These are phyloP conservation scores for Ceyx margarethae DNA, from an alignment of 2,113 vertebrate genomes.

Conservation along the genomic window DNA sequence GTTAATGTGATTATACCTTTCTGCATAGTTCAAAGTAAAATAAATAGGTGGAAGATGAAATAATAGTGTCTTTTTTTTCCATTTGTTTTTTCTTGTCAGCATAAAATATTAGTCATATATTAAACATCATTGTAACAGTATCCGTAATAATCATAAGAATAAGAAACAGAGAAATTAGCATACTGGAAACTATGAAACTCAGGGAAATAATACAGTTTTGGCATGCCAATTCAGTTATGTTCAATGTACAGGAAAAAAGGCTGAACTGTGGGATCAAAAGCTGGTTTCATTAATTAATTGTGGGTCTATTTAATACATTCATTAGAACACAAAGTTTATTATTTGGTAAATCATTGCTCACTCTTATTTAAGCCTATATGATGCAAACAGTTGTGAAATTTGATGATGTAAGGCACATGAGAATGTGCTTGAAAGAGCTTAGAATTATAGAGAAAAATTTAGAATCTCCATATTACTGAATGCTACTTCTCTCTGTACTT, in stretches of 20 bases:
- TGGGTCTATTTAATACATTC: background rate
- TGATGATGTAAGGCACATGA: background rate
- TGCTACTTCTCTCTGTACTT: background rate
- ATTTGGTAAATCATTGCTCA: background rate
- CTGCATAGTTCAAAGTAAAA: background rate
- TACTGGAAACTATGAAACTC: background rate
- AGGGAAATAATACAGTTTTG: background rate
- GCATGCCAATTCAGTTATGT: background rate
- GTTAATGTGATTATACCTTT: background rate
- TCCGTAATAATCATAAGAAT: background rate
- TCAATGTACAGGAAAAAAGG: background rate
- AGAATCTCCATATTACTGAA: background rate
- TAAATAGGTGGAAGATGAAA: background rate
- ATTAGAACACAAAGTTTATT: background rate
- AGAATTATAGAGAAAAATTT: background rate
- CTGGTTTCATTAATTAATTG: background rate
- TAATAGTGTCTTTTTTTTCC: rapidly evolving
- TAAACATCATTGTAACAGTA: background rate
- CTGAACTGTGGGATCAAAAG: background rate
- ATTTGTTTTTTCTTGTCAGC: background rate
- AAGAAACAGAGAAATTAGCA: background rate
- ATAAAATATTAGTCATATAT: background rate
- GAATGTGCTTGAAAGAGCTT: background rate
- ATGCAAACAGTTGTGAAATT: background rate
- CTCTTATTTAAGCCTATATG: background rate